These are phyloP conservation scores for Cylas formicarius DNA, from an alignment of 1,140 invertebrate genomes.

Conservation along the genomic window DNA sequence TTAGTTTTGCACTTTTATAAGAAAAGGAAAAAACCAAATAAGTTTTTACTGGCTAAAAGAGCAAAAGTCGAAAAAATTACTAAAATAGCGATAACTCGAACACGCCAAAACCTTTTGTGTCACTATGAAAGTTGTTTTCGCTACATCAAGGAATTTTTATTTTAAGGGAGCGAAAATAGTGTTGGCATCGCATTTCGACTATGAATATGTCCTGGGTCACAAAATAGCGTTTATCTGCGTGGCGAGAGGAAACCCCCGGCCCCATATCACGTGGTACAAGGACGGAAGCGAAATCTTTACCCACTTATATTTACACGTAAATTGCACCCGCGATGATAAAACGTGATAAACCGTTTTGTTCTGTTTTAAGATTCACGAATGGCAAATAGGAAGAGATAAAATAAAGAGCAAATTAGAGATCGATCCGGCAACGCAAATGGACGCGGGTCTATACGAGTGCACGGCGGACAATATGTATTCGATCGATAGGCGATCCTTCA, in stretches of 20 bases:
- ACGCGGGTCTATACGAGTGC: constrained; percentile 84
- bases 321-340: too few relatives aligned
- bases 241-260: constrained; percentile 74
- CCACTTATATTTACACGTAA: constrained; percentile 81
- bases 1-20: too few relatives aligned
- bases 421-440: constrained; percentile 88
- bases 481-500: constrained; percentile 81
- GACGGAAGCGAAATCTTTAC: constrained; percentile 83
- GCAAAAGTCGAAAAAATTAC: too few relatives aligned
- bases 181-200: constrained; percentile 86
- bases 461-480: constrained; percentile 90
- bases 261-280: constrained; percentile 88
- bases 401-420: constrained; percentile 91
- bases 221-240: constrained; percentile 88
- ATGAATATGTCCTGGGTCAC: constrained; percentile 86
- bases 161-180: constrained; percentile 82
- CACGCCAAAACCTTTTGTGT: too few relatives aligned
- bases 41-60: too few relatives aligned
- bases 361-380: constrained; percentile 72
- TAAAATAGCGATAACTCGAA: too few relatives aligned
- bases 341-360: too few relatives aligned
- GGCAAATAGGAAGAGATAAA: constrained; percentile 69
- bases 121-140: too few relatives aligned
- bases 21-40: too few relatives aligned
- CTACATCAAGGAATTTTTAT: constrained; percentile 1